phyloP scores from a whole-genome alignment of 2,113 vertebrate genomes.

The Eurystomus gularis region DNA sequence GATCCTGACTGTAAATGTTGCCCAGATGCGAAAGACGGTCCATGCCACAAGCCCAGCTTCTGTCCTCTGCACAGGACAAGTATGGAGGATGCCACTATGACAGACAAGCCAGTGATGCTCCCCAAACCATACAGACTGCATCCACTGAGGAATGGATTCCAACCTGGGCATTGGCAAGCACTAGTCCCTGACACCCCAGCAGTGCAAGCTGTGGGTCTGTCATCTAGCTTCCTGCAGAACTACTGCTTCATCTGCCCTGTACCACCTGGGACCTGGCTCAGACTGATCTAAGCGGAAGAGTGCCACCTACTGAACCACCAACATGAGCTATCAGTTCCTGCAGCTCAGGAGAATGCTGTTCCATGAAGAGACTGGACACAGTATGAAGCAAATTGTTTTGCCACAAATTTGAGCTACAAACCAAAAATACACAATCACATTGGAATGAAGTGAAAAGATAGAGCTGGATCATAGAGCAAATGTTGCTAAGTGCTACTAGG shows the following conservation, averaged over 20 bases:
- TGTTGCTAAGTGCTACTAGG: not conserved
- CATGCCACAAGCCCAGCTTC: not conserved
- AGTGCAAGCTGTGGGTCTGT: not conserved
- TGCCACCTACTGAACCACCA: slow-evolving; percentile 50
- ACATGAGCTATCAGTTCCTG: not conserved
- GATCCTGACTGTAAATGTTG: not conserved
- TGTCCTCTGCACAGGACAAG: not conserved
- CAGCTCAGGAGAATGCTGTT: not conserved
- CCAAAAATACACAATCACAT: not conserved
- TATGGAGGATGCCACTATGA: fast-evolving
- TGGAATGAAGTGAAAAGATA: not conserved
- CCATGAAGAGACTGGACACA: not conserved
- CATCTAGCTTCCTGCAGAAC: not conserved
- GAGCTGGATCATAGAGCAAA: not conserved
- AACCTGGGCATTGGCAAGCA: fast-evolving
- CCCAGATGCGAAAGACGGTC: not conserved
- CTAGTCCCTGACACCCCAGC: not conserved
- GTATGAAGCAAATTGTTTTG: not conserved
- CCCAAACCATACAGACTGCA: no score
- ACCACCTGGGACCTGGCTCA: not conserved
- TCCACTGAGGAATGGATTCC: not conserved
- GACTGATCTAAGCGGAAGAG: slow-evolving; percentile 47
- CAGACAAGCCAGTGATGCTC: not conserved
- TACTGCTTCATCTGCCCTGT: fast-evolving
- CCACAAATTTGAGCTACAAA: not conserved